Evolutionary conservation across 2,888 invertebrate genomes (phyloP), one percentile per base, ranked within the genome.

Genomic region (Apamea crenata): DNA sequence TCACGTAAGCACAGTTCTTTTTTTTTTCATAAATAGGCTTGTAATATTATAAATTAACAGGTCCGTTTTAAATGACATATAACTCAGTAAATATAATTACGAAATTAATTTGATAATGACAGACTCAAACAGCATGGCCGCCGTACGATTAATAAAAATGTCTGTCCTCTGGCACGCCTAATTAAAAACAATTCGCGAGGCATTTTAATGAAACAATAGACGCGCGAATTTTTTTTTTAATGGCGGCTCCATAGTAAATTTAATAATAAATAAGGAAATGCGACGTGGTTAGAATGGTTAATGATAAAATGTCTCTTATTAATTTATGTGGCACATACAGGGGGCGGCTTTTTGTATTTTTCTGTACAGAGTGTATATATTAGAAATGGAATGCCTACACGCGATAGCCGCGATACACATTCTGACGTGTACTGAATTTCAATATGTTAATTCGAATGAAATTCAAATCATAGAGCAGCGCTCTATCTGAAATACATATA

Each of bases 151-250:
- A 84, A 86, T 80, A 83, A 87, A 87, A 80, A 87, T 85, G 82
- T 85, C 78, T 74, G 74, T 74, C 75, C 71, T 69, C 68, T 67
- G 73, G 75, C 73, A 75, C 67, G 76, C 77, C 82, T 84, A 88
- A 88, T 88, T 88, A 88, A 81, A 84, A 88, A 77, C 73, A 81
- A 84, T 88, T 87, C 67, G 81, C 80, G 74, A 80, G 78, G 73
- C 82, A 84, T 88, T 88, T 87, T 87, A 87, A 87, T 87, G 82
- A 82, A 73, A 88, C 78, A 87, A 87, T 87, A 87, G 87, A 85
- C 80, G 71, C 77, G 88, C 81, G 68, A 79, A 61, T 81, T n/a
- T 80, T 84, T 80, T 84, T 84, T 85, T 81, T 87, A 44, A 74
- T 74, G 72, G 40, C n/a, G 29, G 56, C 32, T 47, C 44, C 44